Percentiles rank a stretch among this genome's conserved stretches.
Conservation (phyloP, 2,113 vertebrate species). For the Lethenteron camtschaticum region DNA sequence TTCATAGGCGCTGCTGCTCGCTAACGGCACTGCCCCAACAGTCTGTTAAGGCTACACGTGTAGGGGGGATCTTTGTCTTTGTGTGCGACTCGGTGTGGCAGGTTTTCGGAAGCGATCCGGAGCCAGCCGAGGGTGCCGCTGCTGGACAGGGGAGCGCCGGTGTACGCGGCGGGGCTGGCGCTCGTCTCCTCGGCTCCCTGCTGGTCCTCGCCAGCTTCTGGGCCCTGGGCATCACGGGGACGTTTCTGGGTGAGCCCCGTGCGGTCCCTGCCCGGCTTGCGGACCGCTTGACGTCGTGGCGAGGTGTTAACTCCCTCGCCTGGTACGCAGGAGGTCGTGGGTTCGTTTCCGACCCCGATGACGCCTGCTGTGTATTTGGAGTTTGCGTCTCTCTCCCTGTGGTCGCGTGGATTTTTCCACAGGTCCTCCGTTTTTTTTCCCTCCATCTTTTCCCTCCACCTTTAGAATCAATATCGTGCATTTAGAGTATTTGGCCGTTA, state of each 20-base stretch:
- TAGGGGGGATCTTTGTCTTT: conserved; percentile 9
- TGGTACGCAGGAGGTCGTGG: too few species aligned
- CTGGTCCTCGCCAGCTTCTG: conserved; percentile 71
- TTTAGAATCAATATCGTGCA: too few species aligned
- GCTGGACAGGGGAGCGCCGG: conserved; percentile 27
- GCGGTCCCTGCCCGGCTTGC: too few species aligned
- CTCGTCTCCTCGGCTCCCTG: conserved; percentile 31
- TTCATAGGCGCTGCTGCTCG: conserved; percentile 12
- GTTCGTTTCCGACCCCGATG: too few species aligned
- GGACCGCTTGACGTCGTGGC: too few species aligned
- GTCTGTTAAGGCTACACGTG: conserved; percentile 7
- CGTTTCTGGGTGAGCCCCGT: conserved; percentile 55
- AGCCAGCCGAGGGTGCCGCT: conserved; percentile 33
- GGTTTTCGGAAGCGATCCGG: conserved; percentile 57
- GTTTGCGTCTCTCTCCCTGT: too few species aligned
- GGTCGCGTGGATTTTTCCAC: too few species aligned
- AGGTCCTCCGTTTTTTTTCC: too few species aligned
- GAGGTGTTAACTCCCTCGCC: too few species aligned
- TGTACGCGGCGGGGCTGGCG: conserved; percentile 22
- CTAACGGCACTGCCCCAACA: conserved; percentile 14
- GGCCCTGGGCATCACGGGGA: conserved; percentile 64
- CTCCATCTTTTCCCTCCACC: too few species aligned
- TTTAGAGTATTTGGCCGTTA: too few species aligned
- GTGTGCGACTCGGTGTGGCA: conserved; percentile 17
- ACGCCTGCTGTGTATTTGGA: too few species aligned